Conservation (phyloP, 2,888 invertebrate genomes). For the Drosophila kokeensis region DNA sequence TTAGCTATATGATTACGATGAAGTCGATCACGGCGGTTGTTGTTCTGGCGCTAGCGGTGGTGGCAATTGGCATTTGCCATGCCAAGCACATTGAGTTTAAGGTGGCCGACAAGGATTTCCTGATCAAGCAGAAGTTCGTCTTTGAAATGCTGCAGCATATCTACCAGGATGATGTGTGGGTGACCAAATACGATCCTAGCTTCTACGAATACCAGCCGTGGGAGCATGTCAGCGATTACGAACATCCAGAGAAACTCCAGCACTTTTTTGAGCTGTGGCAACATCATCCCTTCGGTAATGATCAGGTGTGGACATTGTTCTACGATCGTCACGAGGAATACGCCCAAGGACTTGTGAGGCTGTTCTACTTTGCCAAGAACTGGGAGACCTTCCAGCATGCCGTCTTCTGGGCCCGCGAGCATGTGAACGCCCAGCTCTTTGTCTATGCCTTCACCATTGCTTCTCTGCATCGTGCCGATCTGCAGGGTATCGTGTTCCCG, state of each 20-base stretch:
- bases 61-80: slow-evolving; percentile 64
- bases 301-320: slow-evolving; percentile 80
- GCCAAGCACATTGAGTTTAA: slow-evolving; percentile 78
- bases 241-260: slow-evolving; percentile 87
- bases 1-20: slow-evolving; percentile 74
- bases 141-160: slow-evolving; percentile 86
- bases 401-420: slow-evolving; percentile 89
- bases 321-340: slow-evolving; percentile 85
- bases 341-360: slow-evolving; percentile 87
- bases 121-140: slow-evolving; percentile 86
- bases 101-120: slow-evolving; percentile 86
- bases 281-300: slow-evolving; percentile 84
- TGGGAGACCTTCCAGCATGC: slow-evolving; percentile 90
- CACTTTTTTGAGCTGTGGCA: slow-evolving; percentile 87
- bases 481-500: slow-evolving; percentile 87
- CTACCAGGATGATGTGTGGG: slow-evolving; percentile 87
- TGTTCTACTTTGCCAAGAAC: slow-evolving; percentile 90
- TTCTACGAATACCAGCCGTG: slow-evolving; percentile 86
- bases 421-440: slow-evolving; percentile 88
- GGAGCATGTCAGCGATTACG: slow-evolving; percentile 87
- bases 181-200: slow-evolving; percentile 86
- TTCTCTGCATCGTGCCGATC: slow-evolving; percentile 87
- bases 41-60: slow-evolving; percentile 72
- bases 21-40: slow-evolving; percentile 82
- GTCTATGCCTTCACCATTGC: slow-evolving; percentile 88